phyloP scores from a whole-genome alignment of 1,140 invertebrate species.

The Bombyx mandarina region DNA sequence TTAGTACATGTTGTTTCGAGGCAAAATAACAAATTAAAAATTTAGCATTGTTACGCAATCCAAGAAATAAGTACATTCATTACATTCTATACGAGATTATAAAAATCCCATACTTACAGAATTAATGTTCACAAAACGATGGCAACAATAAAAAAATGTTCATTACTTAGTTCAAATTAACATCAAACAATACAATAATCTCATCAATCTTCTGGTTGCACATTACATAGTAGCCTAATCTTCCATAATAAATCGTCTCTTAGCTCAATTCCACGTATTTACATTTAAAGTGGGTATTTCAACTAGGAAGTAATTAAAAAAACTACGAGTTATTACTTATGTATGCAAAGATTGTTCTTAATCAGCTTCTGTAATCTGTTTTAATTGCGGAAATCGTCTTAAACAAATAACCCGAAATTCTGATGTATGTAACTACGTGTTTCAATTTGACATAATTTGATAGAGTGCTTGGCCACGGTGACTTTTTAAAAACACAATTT shows the following conservation, averaged over 20 bases:
- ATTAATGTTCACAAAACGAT: too few species aligned
- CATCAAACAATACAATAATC: too few species aligned
- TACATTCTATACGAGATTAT: too few species aligned
- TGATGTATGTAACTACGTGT: not conserved
- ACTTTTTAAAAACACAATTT: not conserved
- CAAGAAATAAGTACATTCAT: too few species aligned
- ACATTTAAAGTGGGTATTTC: not conserved
- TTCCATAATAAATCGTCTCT: not conserved
- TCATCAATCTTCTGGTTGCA: too few species aligned
- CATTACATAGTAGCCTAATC: not conserved
- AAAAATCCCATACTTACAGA: too few species aligned
- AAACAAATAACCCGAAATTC: conserved; percentile 4
- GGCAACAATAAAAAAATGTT: too few species aligned
- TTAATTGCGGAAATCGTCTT: conserved; percentile 7
- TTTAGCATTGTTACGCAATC: too few species aligned
- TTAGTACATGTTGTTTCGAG: too few species aligned
- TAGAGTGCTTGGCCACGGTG: not conserved
- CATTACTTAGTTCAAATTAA: too few species aligned
- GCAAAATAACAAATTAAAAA: too few species aligned
- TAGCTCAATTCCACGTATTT: conserved; percentile 1
- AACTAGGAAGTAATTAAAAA: conserved; percentile 1
- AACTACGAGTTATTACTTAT: conserved; percentile 1
- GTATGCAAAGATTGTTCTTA: not conserved
- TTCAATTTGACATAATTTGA: conserved; percentile 4
- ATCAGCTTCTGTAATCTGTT: conserved; percentile 1